Base-by-base conservation (phyloP, 2,797 vertebrate genomes). In the Tangara arthus region DNA sequence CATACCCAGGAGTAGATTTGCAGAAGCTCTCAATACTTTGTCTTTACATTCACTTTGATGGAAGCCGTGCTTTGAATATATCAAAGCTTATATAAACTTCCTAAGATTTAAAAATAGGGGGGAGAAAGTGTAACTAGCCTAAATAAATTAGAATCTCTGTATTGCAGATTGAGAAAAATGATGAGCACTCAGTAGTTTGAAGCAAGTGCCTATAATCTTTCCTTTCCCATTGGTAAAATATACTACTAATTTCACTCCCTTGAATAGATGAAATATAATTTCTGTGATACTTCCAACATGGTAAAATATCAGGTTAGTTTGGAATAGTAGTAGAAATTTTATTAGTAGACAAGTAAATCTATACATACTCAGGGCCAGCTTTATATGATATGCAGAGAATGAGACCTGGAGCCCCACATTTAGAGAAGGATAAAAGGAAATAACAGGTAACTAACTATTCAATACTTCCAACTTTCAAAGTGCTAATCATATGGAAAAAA, bases 91-190 rank as follows among this genome's bases (percentile, higher is more conserved):
- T 27, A 30, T 59, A 76, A 69, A 55, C 3, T 39, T 77, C 5
- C 10, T 44, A 44, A 65, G 24, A 53, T 53, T 28, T 41, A 30
- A 68, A 69, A 26, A 37, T 28, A 6, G 15, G 5, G 9, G 5
- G 1, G 0, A 1, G 15, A 24, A 69, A 22, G 7, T 35, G 15
- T 50, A 72, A 49, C 18, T 79, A 73, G 5, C 11, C 4, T n/a
- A 41, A 82, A 56, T 41, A 65, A 87, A 41, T 76, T 27, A 22
- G 9, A 39, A 85, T 55, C 37, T 63, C 1, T 70, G 3, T 55
- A 5, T 63, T 1, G 8, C 32, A 52, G 9, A 26, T 9, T 81
- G 80, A 32, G 14, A 82, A 66, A 87, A 37, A 28, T 55, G 30
- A 7, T 46, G 41, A 9, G 6, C 28, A 20, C 11, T 44, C 37